phyloP scores from a whole-genome alignment of 2,797 vertebrate genomes.

The Characodon lateralis region DNA sequence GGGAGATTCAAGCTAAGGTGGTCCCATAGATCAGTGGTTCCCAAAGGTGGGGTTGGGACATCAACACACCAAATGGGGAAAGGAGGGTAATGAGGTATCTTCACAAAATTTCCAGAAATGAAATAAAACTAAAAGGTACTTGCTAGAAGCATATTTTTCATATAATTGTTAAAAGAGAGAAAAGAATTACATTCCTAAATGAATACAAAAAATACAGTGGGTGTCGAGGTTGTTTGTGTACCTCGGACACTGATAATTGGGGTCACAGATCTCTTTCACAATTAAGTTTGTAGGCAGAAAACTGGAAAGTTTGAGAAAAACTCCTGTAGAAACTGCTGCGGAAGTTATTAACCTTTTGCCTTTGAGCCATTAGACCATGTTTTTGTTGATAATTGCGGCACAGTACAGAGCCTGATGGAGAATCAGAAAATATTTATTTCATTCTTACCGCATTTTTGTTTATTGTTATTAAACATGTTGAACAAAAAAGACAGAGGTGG shows the following conservation, averaged over 20 bases:
- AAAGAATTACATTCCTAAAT: background rate
- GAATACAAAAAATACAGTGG: background rate
- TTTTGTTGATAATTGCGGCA: background rate
- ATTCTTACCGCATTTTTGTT: background rate
- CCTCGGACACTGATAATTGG: background rate
- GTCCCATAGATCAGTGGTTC: background rate
- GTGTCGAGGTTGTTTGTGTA: background rate
- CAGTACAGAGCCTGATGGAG: background rate
- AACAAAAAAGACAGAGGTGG: background rate
- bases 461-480: background rate
- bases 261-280: background rate
- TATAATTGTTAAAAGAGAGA: background rate
- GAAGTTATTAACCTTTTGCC: background rate
- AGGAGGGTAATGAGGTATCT: too few species aligned
- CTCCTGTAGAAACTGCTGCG: background rate
- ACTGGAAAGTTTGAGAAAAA: background rate
- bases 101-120: background rate
- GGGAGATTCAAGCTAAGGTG: background rate
- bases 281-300: background rate
- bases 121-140: background rate
- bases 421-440: background rate
- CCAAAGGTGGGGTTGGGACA: too few species aligned
- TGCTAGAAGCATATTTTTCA: background rate
- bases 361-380: background rate
- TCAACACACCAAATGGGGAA: background rate